A percentile compares a stretch with the other conserved stretches of the same genome.
Conservation (phyloP, 2,113 vertebrate genomes). For the Chroicocephalus ridibundus region DNA sequence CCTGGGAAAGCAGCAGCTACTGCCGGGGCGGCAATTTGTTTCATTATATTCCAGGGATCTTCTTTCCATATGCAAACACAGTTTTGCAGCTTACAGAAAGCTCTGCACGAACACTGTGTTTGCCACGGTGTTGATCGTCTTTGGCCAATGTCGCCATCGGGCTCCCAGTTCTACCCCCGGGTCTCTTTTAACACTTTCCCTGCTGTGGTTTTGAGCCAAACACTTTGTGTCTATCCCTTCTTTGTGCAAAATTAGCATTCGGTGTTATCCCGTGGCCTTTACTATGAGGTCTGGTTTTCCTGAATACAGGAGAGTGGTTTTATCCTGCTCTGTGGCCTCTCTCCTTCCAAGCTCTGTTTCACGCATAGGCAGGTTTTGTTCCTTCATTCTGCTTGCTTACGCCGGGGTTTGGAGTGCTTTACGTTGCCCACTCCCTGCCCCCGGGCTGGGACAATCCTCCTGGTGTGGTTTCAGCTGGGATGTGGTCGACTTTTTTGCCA, state of each 20-base stretch:
- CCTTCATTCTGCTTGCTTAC: background rate
- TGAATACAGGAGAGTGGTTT: background rate
- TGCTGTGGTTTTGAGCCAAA: background rate
- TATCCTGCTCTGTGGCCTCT: background rate
- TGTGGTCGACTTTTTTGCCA: background rate
- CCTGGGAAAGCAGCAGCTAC: background rate
- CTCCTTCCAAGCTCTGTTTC: background rate
- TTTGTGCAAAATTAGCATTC: background rate
- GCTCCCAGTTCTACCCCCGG: background rate
- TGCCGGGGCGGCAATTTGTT: background rate
- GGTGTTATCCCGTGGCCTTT: background rate
- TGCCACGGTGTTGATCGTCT: rapidly evolving
- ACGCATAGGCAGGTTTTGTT: background rate
- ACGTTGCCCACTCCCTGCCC: background rate
- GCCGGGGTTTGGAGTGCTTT: rapidly evolving
- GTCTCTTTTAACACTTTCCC: background rate
- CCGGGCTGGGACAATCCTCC: background rate
- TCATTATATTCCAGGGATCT: background rate
- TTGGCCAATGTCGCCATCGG: background rate
- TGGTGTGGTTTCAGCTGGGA: background rate
- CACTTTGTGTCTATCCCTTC: background rate
- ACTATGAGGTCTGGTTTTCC: background rate
- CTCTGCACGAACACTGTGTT: rapidly evolving
- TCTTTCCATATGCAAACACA: background rate
- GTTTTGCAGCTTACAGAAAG: background rate